Base-by-base conservation (phyloP, 2,113 vertebrate species). In the Aspidoscelis tigris region DNA sequence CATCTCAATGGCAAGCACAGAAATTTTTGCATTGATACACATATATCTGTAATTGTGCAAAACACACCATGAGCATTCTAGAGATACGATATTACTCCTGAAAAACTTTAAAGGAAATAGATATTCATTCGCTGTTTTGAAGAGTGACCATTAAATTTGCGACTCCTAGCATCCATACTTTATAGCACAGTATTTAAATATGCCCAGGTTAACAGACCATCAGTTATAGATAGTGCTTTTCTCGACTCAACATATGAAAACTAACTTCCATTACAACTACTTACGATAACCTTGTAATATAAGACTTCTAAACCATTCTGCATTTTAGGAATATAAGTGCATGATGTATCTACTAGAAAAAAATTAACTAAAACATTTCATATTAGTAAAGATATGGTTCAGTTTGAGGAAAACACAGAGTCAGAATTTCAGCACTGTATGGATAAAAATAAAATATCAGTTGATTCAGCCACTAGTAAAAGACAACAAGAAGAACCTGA, bases 381-480 rank as follows among this genome's bases (percentile, higher is more conserved):
- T 22, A 64, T 77, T 83, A 68, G 14, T 26, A 72, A n/a, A 50
- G 55, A 74, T 78, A 26, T 58, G 11, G 74, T 73, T 39, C 20
- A 85, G 26, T 44, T 74, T 65, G 75, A 85, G 5, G 26, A 84
- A 79, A 9, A 73, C 78, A 61, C 43, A 65, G 64, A 20, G 65
- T 43, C 73, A 74, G n/a, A 85, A 22, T n/a, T 26, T 78, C 44
- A 80, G 39, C 3, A 55, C 7, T 97, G 94, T 96, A 91, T 12
- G 0, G 58, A 44, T 88, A 81, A 72, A 58, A 83, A 20, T 73
- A 26, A 87, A 39, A 76, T 61, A 4, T 8, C 61, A 72, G 85
- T 82, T 43, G 26, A 76, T 84, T 21, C 44, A 21, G 87, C 88
- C 78, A 39, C 64, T 81, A 81, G 86, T 26, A 4, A 41, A 70